Evolutionary conservation across 2,113 vertebrate species (phyloP), one percentile per base, ranked within the genome.

Genomic region (Microtus montanus): DNA sequence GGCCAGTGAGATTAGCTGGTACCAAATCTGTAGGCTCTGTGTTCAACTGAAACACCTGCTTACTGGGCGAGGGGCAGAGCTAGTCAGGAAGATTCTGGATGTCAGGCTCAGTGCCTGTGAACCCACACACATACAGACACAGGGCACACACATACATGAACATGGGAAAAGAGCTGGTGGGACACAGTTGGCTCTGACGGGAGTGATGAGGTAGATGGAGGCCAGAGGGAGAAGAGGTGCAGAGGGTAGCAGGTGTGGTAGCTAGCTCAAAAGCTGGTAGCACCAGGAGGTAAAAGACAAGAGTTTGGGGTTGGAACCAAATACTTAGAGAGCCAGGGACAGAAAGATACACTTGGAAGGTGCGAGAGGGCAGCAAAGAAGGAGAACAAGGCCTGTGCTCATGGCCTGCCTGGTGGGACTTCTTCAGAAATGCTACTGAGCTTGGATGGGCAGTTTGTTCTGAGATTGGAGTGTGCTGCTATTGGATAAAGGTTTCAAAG

Each of bases 401-500:
- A 0, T 26, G 19, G 49, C 24, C 22, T 33, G 30, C 63, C 54
- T 1, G 2, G 7, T 2, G 47, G 41, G 52, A 38, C 22, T 26
- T 92, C 26, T 86, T n/a, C 6, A 30, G 61, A 64, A 22, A 30
- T 63, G 15, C 17, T 35, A 6, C 54, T 52, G 35, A 73, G 4
- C n/a, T 41, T 17, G 80, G 66, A 17, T 47, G 75, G 49, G 64
- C 63, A 64, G 7, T 17, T 73, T 66, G 28, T 73, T 79, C 77
- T 78, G 73, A 13, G 71, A 63, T 77, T 85, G 44, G 44, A 86
- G n/a, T 33, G 44, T 3, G 35, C 22, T 26, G 20, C 80, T 87
- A 73, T n/a, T 75, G 73, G 86, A 54, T 78, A 91, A 77, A 64
- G 61, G 22, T 92, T 95, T 80, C 79, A 22, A 70, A 83, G 80